Base-by-base conservation (phyloP, 2,888 invertebrate species). In the Exephanes ischioxanthus region DNA sequence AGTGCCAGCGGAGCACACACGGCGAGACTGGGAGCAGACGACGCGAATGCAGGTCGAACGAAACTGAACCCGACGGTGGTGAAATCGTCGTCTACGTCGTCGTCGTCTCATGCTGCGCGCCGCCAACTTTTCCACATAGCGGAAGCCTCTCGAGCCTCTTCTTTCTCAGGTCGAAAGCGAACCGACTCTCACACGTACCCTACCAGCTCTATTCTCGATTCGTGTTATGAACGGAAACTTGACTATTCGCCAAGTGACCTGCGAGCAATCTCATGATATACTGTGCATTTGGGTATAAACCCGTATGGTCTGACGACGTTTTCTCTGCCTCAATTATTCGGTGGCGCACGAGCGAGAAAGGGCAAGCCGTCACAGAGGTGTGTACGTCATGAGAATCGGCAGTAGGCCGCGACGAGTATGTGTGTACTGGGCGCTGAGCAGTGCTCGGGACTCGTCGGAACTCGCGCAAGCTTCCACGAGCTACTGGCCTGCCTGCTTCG, bases 1-100 rank as follows among this genome's bases (percentile, higher is more conserved):
- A 37, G 26, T 16, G 37, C 53, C 33, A 33, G 11, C 55, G 14
- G 55, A 16, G 51, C 70, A 51, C 51, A 33, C 51, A n/a, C 53
- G 51, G 53, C n/a, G 71, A 71, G 53, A 26, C 51, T 33, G n/a
- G 41, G 22, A 26, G 26, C 16, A 55, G 72, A 37, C 63, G 72
- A 37, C 37, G 63, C 16, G 61, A 61, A 73, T 58, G 26, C 22
- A 58, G 72, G 58, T 72, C 72, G 73, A 73, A 61, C 73, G 61
- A 73, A 73, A 73, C 61, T 61, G 73, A 58, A 45, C 11, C 37
- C 19, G 72, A 37, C 55, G 41, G 22, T 51, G 51, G 55, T 72
- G 58, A 58, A 41, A 58, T 16, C 33, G 22, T 58, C 58, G 58
- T 48, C 45, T 48, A 33, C 55, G 37, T 33, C 11, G 33, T 55